Evolutionary conservation across 2,888 invertebrate genomes (phyloP).

Genomic region (Keiferia lycopersicella): DNA sequence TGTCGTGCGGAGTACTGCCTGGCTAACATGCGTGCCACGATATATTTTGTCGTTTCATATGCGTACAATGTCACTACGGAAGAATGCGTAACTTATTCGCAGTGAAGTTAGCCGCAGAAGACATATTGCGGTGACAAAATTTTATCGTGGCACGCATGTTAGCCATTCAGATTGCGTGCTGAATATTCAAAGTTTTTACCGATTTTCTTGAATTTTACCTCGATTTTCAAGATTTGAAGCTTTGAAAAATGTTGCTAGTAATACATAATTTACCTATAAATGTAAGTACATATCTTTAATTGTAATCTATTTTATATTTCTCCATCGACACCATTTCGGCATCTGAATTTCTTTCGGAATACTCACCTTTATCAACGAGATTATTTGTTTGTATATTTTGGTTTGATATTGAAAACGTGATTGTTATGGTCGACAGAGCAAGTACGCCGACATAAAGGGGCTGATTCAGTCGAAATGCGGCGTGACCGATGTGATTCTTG

Average conservation of each 20-base stretch:
- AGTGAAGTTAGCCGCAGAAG: too few relatives aligned
- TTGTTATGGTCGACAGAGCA: slow-evolving; percentile 35
- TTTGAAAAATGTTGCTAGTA: slow-evolving; percentile 41
- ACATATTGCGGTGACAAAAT: too few relatives aligned
- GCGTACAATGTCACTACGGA: too few relatives aligned
- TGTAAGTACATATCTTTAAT: slow-evolving; percentile 36
- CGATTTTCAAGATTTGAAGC: not conserved
- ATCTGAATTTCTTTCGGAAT: not conserved
- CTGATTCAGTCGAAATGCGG: slow-evolving; percentile 48
- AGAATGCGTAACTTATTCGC: too few relatives aligned
- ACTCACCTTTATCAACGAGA: not conserved
- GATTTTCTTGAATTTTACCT: not conserved
- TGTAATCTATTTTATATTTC: not conserved
- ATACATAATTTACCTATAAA: slow-evolving; percentile 45
- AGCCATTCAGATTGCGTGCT: too few relatives aligned
- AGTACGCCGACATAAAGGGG: slow-evolving; percentile 46
- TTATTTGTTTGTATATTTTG: not conserved
- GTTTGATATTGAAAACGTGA: not conserved
- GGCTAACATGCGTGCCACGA: too few relatives aligned
- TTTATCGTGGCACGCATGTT: too few relatives aligned
- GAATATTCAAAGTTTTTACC: not conserved
- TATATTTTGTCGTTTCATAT: too few relatives aligned
- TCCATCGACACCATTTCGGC: not conserved
- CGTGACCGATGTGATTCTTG: slow-evolving; percentile 46
- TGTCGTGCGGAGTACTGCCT: too few relatives aligned